phyloP scores from a whole-genome alignment of 2,797 vertebrate genomes.

The Pyrocephalus nanus region DNA sequence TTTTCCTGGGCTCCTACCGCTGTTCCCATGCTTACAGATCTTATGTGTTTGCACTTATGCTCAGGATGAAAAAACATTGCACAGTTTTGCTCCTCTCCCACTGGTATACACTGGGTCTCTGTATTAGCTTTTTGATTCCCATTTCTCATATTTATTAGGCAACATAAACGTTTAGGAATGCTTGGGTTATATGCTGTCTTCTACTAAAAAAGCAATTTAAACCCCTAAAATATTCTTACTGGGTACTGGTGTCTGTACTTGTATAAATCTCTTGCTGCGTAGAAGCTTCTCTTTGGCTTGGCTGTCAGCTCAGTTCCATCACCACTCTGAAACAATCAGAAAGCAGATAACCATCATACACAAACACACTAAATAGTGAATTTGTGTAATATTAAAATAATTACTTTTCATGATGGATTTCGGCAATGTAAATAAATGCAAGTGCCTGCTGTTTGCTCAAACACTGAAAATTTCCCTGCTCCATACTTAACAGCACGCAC shows the following conservation, averaged over 20 bases:
- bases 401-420: neutral
- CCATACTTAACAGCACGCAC: neutral
- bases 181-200: neutral
- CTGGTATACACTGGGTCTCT: accelerated
- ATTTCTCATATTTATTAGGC: neutral
- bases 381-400: neutral
- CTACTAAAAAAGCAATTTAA: neutral
- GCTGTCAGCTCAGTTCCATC: slow-evolving; percentile 81
- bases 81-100: neutral
- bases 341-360: neutral
- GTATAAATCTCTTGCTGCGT: slow-evolving; percentile 95
- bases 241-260: slow-evolving; percentile 98
- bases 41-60: neutral
- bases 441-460: neutral
- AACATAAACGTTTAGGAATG: neutral
- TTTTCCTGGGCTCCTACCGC: neutral
- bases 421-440: neutral
- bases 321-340: slow-evolving; percentile 78
- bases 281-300: slow-evolving; percentile 98
- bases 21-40: neutral
- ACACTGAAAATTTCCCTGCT: neutral
- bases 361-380: neutral
- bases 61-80: neutral
- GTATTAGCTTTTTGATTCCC: neutral
- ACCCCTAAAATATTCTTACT: slow-evolving; percentile 77